These are phyloP conservation scores for Melanotaenia pygmaea DNA, from an alignment of 2,797 vertebrate genomes.

Conservation along the genomic window DNA sequence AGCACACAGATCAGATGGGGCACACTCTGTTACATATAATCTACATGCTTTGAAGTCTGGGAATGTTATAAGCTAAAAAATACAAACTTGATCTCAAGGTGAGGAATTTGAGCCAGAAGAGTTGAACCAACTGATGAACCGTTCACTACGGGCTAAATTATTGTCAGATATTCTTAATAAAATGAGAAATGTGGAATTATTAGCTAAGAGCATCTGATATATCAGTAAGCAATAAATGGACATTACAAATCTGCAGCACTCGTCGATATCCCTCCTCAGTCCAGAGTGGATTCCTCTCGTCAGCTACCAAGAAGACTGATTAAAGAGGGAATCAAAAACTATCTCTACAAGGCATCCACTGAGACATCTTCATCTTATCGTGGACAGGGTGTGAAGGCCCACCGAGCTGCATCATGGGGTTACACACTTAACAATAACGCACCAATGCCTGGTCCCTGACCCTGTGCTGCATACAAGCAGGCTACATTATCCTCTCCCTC, in stretches of 20 bases:
- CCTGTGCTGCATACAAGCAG: conserved; percentile 67
- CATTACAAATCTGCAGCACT: conserved; percentile 26
- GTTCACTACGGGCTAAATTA: conserved; percentile 62
- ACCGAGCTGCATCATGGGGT: conserved; percentile 52
- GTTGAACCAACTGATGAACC: conserved; percentile 66
- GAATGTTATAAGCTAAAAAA: conserved; percentile 76
- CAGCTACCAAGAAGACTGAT: conserved; percentile 32
- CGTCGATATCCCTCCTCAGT: conserved; percentile 44
- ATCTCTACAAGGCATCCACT: conserved; percentile 59
- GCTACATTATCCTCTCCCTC: conserved; percentile 65
- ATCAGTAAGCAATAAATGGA: conserved; percentile 37
- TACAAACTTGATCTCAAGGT: conserved; percentile 44
- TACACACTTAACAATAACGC: conserved; percentile 35
- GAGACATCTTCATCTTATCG: conserved; percentile 45
- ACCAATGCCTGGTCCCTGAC: conserved; percentile 62
- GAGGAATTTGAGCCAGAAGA: conserved; percentile 38
- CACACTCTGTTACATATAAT: conserved; percentile 71
- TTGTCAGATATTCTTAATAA: conserved; percentile 38
- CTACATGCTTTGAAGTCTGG: conserved; percentile 76
- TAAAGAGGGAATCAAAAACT: conserved; percentile 25
- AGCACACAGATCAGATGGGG: conserved; percentile 68
- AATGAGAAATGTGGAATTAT: conserved; percentile 19
- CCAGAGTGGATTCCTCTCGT: conserved; percentile 49
- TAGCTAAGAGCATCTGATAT: conserved; percentile 70
- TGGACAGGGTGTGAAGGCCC: conserved; percentile 47